These are phyloP conservation scores for Ochotona princeps DNA, from an alignment of 2,113 vertebrate genomes.

Conservation along the genomic window DNA sequence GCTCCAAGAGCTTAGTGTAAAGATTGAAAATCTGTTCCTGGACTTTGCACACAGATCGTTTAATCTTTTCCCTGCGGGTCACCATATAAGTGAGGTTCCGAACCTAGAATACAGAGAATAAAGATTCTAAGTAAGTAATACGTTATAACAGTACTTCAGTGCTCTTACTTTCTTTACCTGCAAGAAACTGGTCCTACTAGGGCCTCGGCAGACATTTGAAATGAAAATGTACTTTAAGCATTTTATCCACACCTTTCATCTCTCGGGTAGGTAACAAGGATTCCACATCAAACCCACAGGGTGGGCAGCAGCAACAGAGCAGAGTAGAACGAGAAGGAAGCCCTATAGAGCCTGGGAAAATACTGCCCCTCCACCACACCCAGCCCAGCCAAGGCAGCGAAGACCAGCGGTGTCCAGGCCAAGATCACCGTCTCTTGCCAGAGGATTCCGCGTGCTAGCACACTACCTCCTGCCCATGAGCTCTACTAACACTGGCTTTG, in stretches of 20 bases:
- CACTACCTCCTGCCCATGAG: neutral
- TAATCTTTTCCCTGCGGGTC: slow-evolving; percentile 97
- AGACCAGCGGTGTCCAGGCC: neutral
- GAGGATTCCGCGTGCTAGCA: neutral
- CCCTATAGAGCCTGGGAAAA: neutral
- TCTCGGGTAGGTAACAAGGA: neutral
- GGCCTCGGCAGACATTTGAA: neutral
- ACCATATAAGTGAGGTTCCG: slow-evolving; percentile 99
- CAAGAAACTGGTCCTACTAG: neutral
- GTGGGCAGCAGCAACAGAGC: neutral
- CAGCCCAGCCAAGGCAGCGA: neutral
- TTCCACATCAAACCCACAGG: neutral
- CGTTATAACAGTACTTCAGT: neutral
- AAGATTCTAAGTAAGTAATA: slow-evolving; percentile 72
- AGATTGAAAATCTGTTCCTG: slow-evolving; percentile 98
- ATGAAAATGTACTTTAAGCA: slow-evolving; percentile 36
- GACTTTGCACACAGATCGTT: slow-evolving; percentile 94
- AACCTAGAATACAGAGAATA: slow-evolving; percentile 88
- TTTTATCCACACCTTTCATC: neutral
- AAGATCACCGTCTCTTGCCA: neutral
- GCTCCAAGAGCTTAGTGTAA: slow-evolving; percentile 92
- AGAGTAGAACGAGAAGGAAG: neutral
- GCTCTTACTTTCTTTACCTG: slow-evolving; percentile 34
- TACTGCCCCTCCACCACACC: neutral
- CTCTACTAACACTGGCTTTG: neutral